Conservation (phyloP, 2,797 vertebrate genomes). For the Oryzias dopingdopingensis region DNA sequence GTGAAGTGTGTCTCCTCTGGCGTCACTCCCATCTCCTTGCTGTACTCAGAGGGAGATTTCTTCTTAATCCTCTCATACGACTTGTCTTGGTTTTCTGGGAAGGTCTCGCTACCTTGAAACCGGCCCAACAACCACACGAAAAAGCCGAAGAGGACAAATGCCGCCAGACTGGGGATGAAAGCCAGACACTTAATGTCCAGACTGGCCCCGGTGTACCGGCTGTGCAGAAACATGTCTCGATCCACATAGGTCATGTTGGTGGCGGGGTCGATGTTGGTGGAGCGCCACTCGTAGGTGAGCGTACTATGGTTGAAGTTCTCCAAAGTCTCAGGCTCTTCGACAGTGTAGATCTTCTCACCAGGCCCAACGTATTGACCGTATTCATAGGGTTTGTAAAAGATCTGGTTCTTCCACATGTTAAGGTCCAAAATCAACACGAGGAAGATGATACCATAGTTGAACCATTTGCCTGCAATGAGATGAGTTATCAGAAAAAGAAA, state of each 20-base stretch:
- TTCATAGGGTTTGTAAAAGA: constrained; percentile 97
- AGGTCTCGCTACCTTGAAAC: constrained; percentile 92
- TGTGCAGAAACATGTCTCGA: constrained; percentile 93
- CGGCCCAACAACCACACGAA: constrained; percentile 94
- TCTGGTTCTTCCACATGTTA: constrained; percentile 99
- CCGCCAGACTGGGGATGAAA: constrained; percentile 91
- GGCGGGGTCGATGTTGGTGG: constrained; percentile 82
- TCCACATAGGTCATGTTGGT: constrained; percentile 86
- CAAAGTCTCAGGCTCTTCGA: constrained; percentile 91
- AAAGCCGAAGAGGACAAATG: constrained; percentile 92
- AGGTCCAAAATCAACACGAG: constrained; percentile 97
- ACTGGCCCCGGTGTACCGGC: constrained; percentile 88
- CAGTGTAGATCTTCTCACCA: constrained; percentile 94
- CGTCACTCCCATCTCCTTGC: constrained; percentile 87
- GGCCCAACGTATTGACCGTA: constrained; percentile 97
- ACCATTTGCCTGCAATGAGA: constrained; percentile 91
- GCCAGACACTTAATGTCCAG: constrained; percentile 93
- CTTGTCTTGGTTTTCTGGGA: constrained; percentile 90
- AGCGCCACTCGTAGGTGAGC: constrained; percentile 91
- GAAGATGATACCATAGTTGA: constrained; percentile 99
- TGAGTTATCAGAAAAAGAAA: constrained; percentile 37
- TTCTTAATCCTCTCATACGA: constrained; percentile 92
- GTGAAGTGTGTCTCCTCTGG: constrained; percentile 85
- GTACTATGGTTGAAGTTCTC: constrained; percentile 90
- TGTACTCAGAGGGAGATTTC: constrained; percentile 90